phyloP scores from a whole-genome alignment of 2,113 vertebrate species.

The Hoplias malabaricus region DNA sequence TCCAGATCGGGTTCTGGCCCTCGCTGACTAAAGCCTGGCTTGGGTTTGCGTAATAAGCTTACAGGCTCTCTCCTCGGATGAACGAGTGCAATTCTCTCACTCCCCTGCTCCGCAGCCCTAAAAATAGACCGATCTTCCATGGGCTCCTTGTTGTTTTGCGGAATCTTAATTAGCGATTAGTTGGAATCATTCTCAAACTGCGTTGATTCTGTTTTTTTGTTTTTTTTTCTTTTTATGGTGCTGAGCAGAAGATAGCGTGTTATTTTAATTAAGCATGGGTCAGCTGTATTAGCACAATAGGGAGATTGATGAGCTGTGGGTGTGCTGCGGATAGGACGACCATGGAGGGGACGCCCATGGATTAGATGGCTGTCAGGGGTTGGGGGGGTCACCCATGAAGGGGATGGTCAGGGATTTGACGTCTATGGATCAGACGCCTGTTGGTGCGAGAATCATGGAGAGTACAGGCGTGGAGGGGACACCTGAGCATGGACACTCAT shows the following conservation, averaged over 20 bases:
- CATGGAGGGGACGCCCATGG: neutral
- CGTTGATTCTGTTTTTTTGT: conserved; percentile 50
- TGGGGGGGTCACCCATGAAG: neutral
- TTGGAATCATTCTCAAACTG: conserved; percentile 71
- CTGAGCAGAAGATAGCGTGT: conserved; percentile 68
- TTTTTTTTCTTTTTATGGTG: neutral
- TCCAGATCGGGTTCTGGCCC: conserved; percentile 17
- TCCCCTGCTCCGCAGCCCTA: conserved; percentile 44
- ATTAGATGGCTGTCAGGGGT: no score
- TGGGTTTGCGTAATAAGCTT: conserved; percentile 32
- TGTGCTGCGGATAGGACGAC: neutral
- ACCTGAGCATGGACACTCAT: no score
- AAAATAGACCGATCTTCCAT: conserved; percentile 65
- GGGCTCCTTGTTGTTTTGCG: conserved; percentile 65
- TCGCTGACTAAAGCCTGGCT: conserved; percentile 15
- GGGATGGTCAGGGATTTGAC: no score
- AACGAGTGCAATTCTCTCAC: conserved; percentile 42
- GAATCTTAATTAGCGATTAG: conserved; percentile 75
- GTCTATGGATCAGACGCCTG: no score
- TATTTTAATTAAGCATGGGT: conserved; percentile 80
- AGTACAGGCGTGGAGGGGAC: no score
- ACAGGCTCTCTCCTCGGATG: conserved; percentile 21
- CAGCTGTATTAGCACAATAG: conserved; percentile 76
- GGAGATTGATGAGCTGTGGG: conserved; percentile 55
- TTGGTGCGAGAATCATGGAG: no score